A percentile compares a stretch with the other conserved stretches of the same genome.
Evolutionary conservation across 2,113 vertebrate genomes (phyloP).

Genomic region (Ivindomyrus marchei): DNA sequence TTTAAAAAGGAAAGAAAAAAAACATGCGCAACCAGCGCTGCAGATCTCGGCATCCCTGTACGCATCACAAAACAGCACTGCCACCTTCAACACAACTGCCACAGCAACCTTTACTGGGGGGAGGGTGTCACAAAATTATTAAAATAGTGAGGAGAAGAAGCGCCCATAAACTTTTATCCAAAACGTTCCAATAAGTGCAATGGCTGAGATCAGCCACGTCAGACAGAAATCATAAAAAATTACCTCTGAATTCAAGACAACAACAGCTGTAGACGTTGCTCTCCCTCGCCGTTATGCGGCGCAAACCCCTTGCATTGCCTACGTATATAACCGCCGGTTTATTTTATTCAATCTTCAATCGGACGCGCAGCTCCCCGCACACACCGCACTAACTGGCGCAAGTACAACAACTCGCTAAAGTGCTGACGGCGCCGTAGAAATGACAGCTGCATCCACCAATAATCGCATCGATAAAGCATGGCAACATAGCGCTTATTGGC

Average conservation of each 20-base stretch:
- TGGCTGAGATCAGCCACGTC: neutral
- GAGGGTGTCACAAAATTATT: neutral
- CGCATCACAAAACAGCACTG: conserved; percentile 12
- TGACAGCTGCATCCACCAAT: conserved; percentile 34
- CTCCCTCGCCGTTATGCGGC: conserved; percentile 3
- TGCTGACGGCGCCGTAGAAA: conserved; percentile 10
- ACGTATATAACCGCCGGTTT: neutral
- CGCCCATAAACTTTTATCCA: conserved; percentile 1
- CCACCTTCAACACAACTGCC: neutral
- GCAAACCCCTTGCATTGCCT: neutral
- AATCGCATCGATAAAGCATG: conserved; percentile 25
- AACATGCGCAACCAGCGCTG: neutral
- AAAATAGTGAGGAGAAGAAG: neutral
- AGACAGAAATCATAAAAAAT: neutral
- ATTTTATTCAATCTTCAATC: neutral
- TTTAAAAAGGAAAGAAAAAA: neutral
- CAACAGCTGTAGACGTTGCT: neutral
- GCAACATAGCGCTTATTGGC: conserved; percentile 44
- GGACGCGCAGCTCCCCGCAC: conserved; percentile 19
- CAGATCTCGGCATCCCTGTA: neutral
- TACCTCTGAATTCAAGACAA: conserved; percentile 37
- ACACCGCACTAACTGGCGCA: conserved; percentile 17
- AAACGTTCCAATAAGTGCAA: neutral
- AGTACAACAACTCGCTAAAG: conserved; percentile 4
- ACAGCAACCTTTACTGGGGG: neutral